phyloP scores from a whole-genome alignment of 1,140 invertebrate genomes.

The Macrotrachela quadricornifera region DNA sequence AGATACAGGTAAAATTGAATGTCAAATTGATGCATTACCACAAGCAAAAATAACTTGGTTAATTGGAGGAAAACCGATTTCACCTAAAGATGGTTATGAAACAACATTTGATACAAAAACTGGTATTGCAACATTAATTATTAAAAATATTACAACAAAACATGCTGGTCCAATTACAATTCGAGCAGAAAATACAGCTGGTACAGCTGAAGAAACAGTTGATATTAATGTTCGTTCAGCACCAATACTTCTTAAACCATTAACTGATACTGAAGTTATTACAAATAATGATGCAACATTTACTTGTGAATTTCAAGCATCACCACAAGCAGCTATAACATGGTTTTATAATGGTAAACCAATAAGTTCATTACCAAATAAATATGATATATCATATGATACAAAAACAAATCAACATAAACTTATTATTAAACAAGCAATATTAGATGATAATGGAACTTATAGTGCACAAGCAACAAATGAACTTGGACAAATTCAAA shows the following conservation, averaged over 20 bases:
- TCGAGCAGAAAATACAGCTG: neutral
- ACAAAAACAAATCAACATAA: no score
- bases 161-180: neutral
- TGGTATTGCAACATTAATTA: neutral
- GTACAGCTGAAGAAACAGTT: neutral
- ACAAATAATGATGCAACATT: neutral
- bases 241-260: neutral
- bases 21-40: no score
- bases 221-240: neutral
- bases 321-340: conserved; percentile 14
- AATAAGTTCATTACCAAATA: conserved; percentile 33
- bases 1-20: no score
- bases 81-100: no score
- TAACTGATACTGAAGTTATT: neutral
- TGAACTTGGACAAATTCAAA: no score
- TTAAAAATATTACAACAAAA: neutral
- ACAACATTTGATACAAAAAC: no score
- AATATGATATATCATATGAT: no score
- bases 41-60: no score
- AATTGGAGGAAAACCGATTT: no score
- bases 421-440: conserved; percentile 11
- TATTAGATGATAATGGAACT: neutral
- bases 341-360: conserved; percentile 58
- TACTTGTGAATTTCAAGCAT: conserved; percentile 1
- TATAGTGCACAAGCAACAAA: neutral